Conservation (phyloP, 2,797 vertebrate genomes). For the Rhinoraja longicauda region DNA sequence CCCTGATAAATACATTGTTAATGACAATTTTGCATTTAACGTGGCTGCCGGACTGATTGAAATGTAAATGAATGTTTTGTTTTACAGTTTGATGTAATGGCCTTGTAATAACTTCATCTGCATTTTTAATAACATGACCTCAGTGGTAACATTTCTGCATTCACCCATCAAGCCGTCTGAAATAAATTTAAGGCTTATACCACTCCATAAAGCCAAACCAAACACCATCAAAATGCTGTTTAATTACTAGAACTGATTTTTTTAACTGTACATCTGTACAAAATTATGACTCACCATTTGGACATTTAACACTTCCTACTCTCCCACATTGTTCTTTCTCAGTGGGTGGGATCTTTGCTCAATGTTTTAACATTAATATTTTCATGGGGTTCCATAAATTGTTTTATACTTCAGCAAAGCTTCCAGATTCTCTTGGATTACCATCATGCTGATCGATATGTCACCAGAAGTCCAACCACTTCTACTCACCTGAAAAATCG, state of each 20-base stretch:
- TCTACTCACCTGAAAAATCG: not conserved
- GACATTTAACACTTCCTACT: slow-evolving; percentile 33
- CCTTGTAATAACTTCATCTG: not conserved
- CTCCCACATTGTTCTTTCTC: not conserved
- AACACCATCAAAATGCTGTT: slow-evolving; percentile 12
- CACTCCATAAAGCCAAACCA: not conserved
- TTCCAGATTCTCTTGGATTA: not conserved
- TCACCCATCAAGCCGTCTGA: not conserved
- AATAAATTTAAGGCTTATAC: slow-evolving; percentile 1
- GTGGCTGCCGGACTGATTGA: not conserved
- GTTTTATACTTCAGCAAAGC: not conserved
- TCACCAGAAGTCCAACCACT: not conserved
- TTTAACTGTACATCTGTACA: slow-evolving; percentile 25
- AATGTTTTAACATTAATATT: slow-evolving; percentile 2
- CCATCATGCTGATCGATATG: not conserved
- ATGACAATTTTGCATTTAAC: not conserved
- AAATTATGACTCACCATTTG: slow-evolving; percentile 33
- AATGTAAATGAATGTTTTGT: not conserved
- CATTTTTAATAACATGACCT: not conserved
- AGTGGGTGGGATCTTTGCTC: not conserved
- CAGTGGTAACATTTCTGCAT: not conserved
- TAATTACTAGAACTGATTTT: not conserved
- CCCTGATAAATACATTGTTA: not conserved
- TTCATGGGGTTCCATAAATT: not conserved
- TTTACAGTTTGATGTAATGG: not conserved